Evolutionary conservation across 1,140 invertebrate species (phyloP).

Genomic region (Eumaeus atala): DNA sequence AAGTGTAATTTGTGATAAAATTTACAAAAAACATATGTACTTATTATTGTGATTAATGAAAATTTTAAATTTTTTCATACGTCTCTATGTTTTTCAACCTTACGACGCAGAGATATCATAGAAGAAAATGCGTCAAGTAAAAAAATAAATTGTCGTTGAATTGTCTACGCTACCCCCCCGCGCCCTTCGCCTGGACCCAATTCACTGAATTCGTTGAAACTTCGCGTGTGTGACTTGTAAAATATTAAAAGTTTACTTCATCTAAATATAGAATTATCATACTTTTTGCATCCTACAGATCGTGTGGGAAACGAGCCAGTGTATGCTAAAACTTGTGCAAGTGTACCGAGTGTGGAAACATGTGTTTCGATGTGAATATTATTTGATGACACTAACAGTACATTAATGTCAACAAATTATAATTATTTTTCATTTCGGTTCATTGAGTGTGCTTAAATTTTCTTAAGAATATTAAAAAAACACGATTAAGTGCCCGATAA

Average conservation of each 20-base stretch:
- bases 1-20: too few species aligned
- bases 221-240: constrained; percentile 65
- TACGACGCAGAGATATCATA: constrained; percentile 10
- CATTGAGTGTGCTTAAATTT: constrained; percentile 31
- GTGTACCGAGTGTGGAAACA: constrained; percentile 50
- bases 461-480: neutral
- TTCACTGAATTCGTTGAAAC: constrained; percentile 24
- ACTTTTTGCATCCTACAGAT: constrained; percentile 45
- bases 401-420: constrained; percentile 65
- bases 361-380: constrained; percentile 71
- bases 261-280: constrained; percentile 65
- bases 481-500: neutral
- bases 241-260: constrained; percentile 64
- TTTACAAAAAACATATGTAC: neutral
- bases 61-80: constrained; percentile 9
- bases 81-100: neutral
- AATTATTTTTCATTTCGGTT: constrained; percentile 43
- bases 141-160: constrained; percentile 32
- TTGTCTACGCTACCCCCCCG: constrained; percentile 54
- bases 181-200: constrained; percentile 23
- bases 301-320: constrained; percentile 41
- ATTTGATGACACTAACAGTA: constrained; percentile 47
- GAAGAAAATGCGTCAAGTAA: constrained; percentile 62
- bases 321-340: constrained; percentile 37
- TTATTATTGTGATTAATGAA: constrained; percentile 20